phyloP scores from a whole-genome alignment of 2,888 invertebrate species.

The Pogonocherus hispidulus region DNA sequence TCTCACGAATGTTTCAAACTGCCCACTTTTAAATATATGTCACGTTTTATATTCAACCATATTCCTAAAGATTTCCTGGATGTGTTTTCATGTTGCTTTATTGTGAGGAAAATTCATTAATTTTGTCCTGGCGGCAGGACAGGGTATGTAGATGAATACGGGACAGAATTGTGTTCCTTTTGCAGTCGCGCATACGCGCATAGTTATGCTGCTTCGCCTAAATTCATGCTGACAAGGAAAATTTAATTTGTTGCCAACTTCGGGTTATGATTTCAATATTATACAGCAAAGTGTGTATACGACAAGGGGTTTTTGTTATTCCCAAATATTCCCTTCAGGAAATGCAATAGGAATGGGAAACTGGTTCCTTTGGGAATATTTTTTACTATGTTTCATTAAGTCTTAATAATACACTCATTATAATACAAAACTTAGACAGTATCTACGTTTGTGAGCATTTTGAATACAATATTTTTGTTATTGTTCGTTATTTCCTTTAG shows the following conservation, averaged over 20 bases:
- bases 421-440: too few relatives aligned
- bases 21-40: slow-evolving; percentile 27
- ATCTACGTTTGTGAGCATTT: too few relatives aligned
- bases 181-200: background rate
- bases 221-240: slow-evolving; percentile 22
- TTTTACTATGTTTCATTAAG: too few relatives aligned
- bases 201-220: slow-evolving; percentile 7
- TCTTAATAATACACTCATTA: too few relatives aligned
- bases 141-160: background rate
- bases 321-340: too few relatives aligned
- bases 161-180: slow-evolving; percentile 18
- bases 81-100: slow-evolving; percentile 30
- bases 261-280: slow-evolving; percentile 15
- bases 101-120: slow-evolving; percentile 35
- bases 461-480: too few relatives aligned
- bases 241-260: slow-evolving; percentile 19
- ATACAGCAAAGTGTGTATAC: background rate
- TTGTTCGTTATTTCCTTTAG: too few relatives aligned
- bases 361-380: too few relatives aligned
- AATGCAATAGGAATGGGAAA: too few relatives aligned
- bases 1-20: slow-evolving; percentile 24
- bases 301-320: background rate
- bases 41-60: slow-evolving; percentile 17
- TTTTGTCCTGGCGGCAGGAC: slow-evolving; percentile 18
- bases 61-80: slow-evolving; percentile 29